Conservation (phyloP, 2,113 vertebrate genomes). For the Telmatochromis sp. region DNA sequence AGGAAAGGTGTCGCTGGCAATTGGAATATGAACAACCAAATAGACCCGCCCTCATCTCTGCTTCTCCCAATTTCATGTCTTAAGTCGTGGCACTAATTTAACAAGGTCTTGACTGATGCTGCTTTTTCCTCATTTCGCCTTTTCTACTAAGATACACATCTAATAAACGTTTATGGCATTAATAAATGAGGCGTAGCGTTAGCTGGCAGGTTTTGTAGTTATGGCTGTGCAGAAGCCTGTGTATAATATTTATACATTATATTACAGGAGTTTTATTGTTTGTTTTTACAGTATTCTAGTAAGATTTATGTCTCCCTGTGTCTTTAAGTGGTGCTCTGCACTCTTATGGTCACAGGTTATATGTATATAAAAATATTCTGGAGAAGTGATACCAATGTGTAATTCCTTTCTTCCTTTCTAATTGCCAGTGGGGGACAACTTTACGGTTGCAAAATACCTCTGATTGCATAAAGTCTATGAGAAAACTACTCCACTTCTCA, state of each 20-base stretch:
- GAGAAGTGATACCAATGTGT: not conserved
- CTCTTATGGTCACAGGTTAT: not conserved
- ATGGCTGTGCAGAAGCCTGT: not conserved
- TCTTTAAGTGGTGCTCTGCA: not conserved
- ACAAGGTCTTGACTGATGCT: not conserved
- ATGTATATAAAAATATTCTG: not conserved
- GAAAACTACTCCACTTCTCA: not conserved
- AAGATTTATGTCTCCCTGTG: not conserved
- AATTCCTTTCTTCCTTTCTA: not conserved
- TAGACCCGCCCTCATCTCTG: not conserved
- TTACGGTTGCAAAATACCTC: not conserved
- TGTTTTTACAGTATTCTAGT: not conserved
- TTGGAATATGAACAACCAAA: not conserved
- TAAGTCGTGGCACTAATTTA: not conserved
- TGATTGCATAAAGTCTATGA: not conserved
- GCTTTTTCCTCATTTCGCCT: not conserved
- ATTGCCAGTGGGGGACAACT: not conserved
- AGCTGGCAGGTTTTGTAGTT: not conserved
- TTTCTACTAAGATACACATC: not conserved
- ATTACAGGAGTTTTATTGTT: not conserved
- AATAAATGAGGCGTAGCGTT: not conserved
- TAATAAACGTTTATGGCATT: not conserved
- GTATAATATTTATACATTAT: not conserved
- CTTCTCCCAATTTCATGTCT: not conserved
- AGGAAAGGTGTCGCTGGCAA: constrained; percentile 4